Evolutionary conservation across 2,888 invertebrate species (phyloP), one percentile per base, ranked within the genome.

Genomic region (Platynereis dumerilii): DNA sequence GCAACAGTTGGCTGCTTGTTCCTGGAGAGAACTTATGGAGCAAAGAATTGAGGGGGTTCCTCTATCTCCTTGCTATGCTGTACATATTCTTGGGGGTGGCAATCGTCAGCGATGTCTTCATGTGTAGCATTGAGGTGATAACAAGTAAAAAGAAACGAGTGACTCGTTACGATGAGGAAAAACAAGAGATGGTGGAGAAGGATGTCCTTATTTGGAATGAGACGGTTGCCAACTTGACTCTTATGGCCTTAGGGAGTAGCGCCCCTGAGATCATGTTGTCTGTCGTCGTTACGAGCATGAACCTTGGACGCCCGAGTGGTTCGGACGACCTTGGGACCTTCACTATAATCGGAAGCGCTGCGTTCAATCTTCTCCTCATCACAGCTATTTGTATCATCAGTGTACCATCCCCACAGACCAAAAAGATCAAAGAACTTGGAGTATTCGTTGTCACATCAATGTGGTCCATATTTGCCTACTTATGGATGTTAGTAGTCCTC

Each of bases 321-420:
- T 67, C 48, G 3, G 56, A 65, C 1, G 68, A 67, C 5, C 72
- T 81, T 44, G 82, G 82, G 17, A 77, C 79, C 2, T 82, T 80
- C 66, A 82, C 82, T 29, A 82, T 82, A 66, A 80, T 82, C 29
- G 82, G 82, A 56, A 78, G 78, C 66, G 82, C 82, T 42, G 80
- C 81, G 27, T 82, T 81, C 69, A 82, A 82, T 70, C 69, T 82
- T 58, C 75, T 82, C 64, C 76, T 82, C 52, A 82, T 82, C 60
- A 80, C 80, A 15, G 76, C 78, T 5, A 74, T 82, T 48, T 82
- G 81, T 68, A 72, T 82, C n/a, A 69, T 78, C 20, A 74, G 76
- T 61, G 77, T 81, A 12, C 71, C 75, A 20, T 64, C 67, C 28
- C 74, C 75, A 10, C 57, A 72, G 2, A 61, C 71, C 1, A 81